Conservation (phyloP, 2,797 vertebrate genomes). For the Moxostoma hubbsi region DNA sequence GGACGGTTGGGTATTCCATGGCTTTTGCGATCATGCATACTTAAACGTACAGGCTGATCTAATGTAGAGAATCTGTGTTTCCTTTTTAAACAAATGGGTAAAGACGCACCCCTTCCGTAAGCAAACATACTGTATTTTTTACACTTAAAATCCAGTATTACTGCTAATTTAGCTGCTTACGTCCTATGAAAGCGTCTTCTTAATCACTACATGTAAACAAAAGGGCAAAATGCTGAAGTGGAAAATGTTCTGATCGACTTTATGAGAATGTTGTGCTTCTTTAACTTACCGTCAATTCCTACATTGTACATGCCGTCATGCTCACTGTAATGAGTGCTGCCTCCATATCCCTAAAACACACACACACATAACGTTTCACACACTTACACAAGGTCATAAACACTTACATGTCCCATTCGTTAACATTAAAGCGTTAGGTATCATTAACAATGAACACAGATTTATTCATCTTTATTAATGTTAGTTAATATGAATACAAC, state of each 20-base stretch:
- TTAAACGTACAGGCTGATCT: background rate
- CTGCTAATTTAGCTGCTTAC: no score
- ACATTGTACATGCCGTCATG: conserved; percentile 85
- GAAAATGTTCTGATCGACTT: background rate
- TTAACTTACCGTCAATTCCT: conserved; percentile 84
- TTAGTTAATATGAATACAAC: no score
- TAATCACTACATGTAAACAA: no score
- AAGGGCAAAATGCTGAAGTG: background rate
- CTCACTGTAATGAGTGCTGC: conserved; percentile 84
- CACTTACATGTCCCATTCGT: no score
- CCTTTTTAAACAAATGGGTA: no score
- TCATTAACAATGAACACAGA: no score
- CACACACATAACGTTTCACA: background rate
- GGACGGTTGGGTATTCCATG: conserved; percentile 4
- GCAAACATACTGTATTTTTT: no score
- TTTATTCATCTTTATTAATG: no score
- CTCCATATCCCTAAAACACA: conserved; percentile 81
- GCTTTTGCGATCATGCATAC: background rate
- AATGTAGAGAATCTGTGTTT: background rate
- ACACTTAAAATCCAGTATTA: no score
- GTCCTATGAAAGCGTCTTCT: no score
- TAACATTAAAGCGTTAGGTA: no score
- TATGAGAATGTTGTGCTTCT: background rate
- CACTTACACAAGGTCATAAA: background rate
- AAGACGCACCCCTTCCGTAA: background rate